Percentiles rank a stretch among this genome's conserved stretches.
phyloP scores from a whole-genome alignment of 2,113 vertebrate genomes.

The Microtus pennsylvanicus region DNA sequence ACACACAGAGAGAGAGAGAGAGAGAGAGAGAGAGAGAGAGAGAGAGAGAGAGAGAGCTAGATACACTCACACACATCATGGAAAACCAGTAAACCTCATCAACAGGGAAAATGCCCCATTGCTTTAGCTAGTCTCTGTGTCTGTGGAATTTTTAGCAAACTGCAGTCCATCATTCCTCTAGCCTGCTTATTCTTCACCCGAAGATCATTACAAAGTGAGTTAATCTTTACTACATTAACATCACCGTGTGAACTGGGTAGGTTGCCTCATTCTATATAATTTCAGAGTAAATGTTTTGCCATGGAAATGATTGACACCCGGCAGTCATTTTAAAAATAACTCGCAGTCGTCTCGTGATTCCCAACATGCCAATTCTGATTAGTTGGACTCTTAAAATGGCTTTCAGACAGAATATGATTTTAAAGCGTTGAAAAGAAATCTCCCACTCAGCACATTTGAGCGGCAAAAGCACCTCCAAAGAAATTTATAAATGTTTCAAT shows the following conservation, averaged over 20 bases:
- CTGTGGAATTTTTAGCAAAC: constrained; percentile 18
- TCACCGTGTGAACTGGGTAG: constrained; percentile 23
- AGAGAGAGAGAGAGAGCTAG: too few species aligned
- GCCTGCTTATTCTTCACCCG: not conserved
- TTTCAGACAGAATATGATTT: constrained; percentile 57
- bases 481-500: constrained; percentile 70
- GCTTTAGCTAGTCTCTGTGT: not conserved
- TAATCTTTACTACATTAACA: constrained; percentile 53
- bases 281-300: constrained; percentile 74
- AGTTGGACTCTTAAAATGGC: constrained; percentile 47
- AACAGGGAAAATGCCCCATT: not conserved
- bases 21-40: too few species aligned
- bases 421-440: constrained; percentile 35
- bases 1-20: too few species aligned
- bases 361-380: constrained; percentile 12
- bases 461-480: constrained; percentile 51
- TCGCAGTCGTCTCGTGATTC: constrained; percentile 16
- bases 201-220: constrained; percentile 33
- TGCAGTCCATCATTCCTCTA: not conserved
- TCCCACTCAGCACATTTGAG: constrained; percentile 52
- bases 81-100: not conserved
- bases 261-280: constrained; percentile 58
- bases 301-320: constrained; percentile 62
- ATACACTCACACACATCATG: not conserved
- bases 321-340: constrained; percentile 56